Percentiles rank a stretch among this genome's conserved stretches.
Evolutionary conservation across 2,113 vertebrate species (phyloP).

Genomic region (Tragelaphus strepsiceros): DNA sequence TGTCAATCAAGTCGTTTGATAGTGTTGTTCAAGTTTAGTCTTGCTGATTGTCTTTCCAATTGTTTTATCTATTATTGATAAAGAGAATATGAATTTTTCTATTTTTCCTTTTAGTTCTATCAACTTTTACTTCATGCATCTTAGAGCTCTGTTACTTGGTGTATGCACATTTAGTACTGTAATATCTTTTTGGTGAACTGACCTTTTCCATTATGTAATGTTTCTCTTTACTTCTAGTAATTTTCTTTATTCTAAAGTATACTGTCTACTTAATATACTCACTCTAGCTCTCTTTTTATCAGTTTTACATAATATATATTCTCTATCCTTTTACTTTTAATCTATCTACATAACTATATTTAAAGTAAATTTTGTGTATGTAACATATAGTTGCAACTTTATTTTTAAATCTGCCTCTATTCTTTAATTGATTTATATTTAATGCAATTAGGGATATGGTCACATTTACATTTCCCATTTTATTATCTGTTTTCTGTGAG

Average conservation of each 20-base stretch:
- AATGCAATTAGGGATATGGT: background rate
- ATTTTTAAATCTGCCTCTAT: background rate
- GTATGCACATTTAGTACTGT: background rate
- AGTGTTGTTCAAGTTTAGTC: background rate
- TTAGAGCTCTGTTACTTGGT: background rate
- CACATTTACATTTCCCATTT: background rate
- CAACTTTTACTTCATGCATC: background rate
- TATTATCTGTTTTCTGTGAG: background rate
- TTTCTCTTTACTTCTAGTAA: background rate
- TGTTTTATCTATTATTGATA: background rate
- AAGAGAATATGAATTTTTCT: background rate
- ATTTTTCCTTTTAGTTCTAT: background rate
- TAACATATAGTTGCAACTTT: background rate
- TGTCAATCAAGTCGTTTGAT: background rate
- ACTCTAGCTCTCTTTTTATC: background rate
- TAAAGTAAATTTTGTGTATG: background rate
- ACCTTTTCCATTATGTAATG: background rate
- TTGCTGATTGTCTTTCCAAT: background rate
- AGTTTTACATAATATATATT: background rate
- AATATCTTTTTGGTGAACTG: background rate
- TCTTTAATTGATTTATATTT: background rate
- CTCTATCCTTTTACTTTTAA: slow-evolving; percentile 1
- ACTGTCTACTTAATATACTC: background rate
- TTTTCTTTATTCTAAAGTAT: background rate
- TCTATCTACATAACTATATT: background rate